Base-by-base conservation (phyloP, 2,797 vertebrate species). In the Semaprochilodus insignis region DNA sequence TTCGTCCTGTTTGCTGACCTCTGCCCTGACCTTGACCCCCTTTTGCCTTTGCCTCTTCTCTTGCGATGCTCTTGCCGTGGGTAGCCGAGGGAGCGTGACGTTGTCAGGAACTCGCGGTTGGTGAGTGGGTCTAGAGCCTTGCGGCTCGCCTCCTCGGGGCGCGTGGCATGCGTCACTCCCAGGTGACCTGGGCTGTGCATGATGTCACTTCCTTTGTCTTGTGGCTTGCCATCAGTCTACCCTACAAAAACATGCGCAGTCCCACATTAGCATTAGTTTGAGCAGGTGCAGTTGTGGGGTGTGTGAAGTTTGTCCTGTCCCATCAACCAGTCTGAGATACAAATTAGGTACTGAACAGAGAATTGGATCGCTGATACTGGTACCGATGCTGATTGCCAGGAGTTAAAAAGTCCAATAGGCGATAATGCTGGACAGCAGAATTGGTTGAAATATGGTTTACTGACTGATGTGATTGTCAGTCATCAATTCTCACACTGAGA, bases 31-130 rank as follows among this genome's bases (percentile, higher is more conserved):
- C 89, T 94, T 91, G 94, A 91, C 91, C 90, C 93, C 90, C 93
- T 92, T 92, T 90, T 92, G 90, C 96, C 96, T 95, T 92, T 95
- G 94, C 94, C 93, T 91, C 92, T 91, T 92, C 89, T 92, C 91
- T 92, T 91, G 94, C 92, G 89, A 94, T 93, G 96, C 95, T 95
- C 94, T 92, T 91, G 96, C 96, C 88, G 95, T 93, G 95, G 66
- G 94, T 96, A 99, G 97, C 96, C 95, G 91, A 95, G 97, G 96
- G 97, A 99, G 91, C 97, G 97, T 90, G 96, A 98, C 95, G 89
- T 96, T 94, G 95, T 96, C 94, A 96, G 97, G 96, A 98, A 95
- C 95, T 94, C 95, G 92, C 97, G 96, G 94, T 95, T 97, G 97
- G 97, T 99, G 97, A 98, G 97, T 97, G 94, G 90, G 91, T 88